These are phyloP conservation scores for Drosophila simulans DNA, from an alignment of 1,140 invertebrate species.

Conservation along the genomic window DNA sequence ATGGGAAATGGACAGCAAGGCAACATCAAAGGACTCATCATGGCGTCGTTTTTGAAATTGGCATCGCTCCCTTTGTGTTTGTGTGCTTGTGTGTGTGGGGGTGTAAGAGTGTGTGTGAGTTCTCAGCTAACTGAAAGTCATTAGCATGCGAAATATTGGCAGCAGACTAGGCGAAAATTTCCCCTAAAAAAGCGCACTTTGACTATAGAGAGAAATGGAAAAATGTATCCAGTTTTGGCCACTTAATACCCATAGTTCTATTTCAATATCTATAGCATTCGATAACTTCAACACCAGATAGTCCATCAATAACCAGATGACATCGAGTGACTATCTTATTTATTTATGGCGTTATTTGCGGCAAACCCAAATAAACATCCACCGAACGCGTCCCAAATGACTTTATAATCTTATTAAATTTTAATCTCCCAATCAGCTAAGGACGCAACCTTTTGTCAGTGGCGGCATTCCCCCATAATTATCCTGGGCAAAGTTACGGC, in stretches of 20 bases:
- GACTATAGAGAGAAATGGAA: not conserved
- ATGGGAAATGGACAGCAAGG: slow-evolving; percentile 8
- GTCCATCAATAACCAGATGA: slow-evolving; percentile 6
- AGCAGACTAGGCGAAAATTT: slow-evolving; percentile 3
- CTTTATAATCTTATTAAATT: slow-evolving; percentile 63
- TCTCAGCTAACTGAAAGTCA: slow-evolving; percentile 39
- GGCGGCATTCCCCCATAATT: slow-evolving; percentile 23
- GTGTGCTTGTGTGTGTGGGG: not conserved
- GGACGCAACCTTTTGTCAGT: slow-evolving; percentile 46
- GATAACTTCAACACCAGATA: not conserved
- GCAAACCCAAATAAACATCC: slow-evolving; percentile 26
- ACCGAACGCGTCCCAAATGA: slow-evolving; percentile 32
- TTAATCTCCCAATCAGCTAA: slow-evolving; percentile 56
- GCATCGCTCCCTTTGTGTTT: not conserved
- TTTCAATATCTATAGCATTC: too few relatives aligned
- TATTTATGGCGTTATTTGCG: slow-evolving; percentile 11
- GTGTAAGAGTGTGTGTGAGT: not conserved
- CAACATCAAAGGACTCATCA: slow-evolving; percentile 51
- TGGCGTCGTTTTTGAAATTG: slow-evolving; percentile 1
- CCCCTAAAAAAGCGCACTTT: not conserved
- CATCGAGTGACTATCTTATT: not conserved
- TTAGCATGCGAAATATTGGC: slow-evolving; percentile 27
- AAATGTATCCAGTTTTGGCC: too few relatives aligned
- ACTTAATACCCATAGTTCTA: too few relatives aligned
- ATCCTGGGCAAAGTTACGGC: slow-evolving; percentile 34